Conservation (phyloP, 2,797 vertebrate species). For the Darevskia nairensis region DNA sequence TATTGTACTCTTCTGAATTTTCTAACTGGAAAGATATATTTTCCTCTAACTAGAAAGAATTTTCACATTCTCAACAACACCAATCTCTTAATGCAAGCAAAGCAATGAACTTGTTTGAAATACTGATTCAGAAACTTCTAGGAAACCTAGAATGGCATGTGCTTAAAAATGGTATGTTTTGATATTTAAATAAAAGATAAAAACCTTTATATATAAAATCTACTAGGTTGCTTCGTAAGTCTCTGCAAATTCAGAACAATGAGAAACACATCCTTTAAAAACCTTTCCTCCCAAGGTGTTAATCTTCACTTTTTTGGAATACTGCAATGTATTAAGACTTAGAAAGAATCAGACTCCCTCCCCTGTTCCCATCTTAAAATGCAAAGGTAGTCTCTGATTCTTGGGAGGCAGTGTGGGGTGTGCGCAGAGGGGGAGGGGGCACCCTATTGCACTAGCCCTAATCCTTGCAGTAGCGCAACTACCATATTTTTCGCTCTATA, state of each 20-base stretch:
- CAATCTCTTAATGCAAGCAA: slow-evolving; percentile 24
- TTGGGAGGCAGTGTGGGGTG: too few relatives aligned
- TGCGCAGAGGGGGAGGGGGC: too few relatives aligned
- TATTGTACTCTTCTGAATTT: slow-evolving; percentile 31
- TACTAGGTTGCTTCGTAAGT: too few relatives aligned
- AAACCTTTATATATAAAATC: slow-evolving; percentile 30
- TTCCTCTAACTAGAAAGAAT: fast-evolving
- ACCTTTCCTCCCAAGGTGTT: background rate
- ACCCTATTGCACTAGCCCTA: background rate
- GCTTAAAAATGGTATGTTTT: slow-evolving; percentile 14
- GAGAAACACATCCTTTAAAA: background rate
- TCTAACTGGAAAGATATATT: background rate
- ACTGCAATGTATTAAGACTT: background rate
- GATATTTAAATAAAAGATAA: slow-evolving; percentile 43
- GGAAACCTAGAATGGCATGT: slow-evolving; percentile 2
- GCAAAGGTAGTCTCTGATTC: background rate
- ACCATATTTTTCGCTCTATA: too few relatives aligned
- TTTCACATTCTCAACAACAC: slow-evolving; percentile 43
- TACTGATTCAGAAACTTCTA: background rate
- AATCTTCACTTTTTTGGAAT: background rate
- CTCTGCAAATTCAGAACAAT: background rate
- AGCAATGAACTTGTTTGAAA: slow-evolving; percentile 4
- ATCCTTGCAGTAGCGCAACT: background rate
- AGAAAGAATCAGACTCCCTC: background rate
- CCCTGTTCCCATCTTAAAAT: background rate